These are phyloP conservation scores for Platycheirus albimanus DNA, from an alignment of 2,888 invertebrate species.

Conservation along the genomic window DNA sequence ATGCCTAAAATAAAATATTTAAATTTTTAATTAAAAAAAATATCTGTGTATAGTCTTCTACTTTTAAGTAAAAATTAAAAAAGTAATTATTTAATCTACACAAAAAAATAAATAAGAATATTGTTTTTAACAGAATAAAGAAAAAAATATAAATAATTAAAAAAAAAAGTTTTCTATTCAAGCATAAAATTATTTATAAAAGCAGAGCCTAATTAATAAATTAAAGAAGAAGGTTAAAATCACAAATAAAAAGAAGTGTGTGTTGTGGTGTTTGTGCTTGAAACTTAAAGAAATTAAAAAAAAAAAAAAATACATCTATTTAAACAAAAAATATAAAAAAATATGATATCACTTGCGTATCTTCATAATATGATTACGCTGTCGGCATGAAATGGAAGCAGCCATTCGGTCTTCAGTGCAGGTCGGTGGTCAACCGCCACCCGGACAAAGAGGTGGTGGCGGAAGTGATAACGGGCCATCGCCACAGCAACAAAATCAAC, in stretches of 20 bases:
- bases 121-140: conserved; percentile 58
- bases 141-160: conserved; percentile 29
- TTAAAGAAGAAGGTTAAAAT: conserved; percentile 16
- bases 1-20: conserved; percentile 41
- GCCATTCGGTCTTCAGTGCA: conserved; percentile 83
- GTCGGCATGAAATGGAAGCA: conserved; percentile 84
- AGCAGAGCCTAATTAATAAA: conserved; percentile 49
- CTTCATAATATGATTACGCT: conserved; percentile 78
- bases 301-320: conserved; percentile 44
- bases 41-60: conserved; percentile 59
- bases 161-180: conserved; percentile 59
- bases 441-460: conserved; percentile 79
- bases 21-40: conserved; percentile 42
- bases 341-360: conserved; percentile 62
- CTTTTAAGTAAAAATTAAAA: conserved; percentile 51
- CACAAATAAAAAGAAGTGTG: conserved; percentile 30
- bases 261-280: conserved; percentile 75
- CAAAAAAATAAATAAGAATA: conserved; percentile 62
- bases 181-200: conserved; percentile 29
- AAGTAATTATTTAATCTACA: conserved; percentile 73
- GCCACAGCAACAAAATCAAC: conserved; percentile 79
- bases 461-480: conserved; percentile 76
- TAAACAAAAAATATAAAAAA: conserved; percentile 41
- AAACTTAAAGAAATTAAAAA: conserved; percentile 30
- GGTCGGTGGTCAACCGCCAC: conserved; percentile 83